phyloP scores from a whole-genome alignment of 1,140 invertebrate species.

The Myzus persicae region DNA sequence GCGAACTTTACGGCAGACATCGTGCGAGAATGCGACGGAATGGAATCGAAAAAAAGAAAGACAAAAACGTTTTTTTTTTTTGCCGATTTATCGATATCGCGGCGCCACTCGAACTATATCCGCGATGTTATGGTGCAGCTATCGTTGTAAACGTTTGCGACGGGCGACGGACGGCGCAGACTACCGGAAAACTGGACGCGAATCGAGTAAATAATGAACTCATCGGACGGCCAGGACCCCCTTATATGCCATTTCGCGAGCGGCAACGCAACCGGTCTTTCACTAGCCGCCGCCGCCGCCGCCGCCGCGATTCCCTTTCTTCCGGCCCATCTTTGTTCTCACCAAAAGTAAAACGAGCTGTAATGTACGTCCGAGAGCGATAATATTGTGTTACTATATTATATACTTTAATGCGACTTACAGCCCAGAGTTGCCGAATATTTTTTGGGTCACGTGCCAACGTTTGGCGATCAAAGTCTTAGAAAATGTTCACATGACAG shows the following conservation, averaged over 20 bases:
- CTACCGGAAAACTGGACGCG: not conserved
- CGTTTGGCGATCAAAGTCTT: not conserved
- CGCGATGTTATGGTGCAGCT: not conserved
- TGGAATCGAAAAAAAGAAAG: no score
- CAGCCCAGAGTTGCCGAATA: not conserved
- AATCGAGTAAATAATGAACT: conserved; percentile 36
- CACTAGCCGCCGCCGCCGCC: not conserved
- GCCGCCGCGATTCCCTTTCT: conserved; percentile 23
- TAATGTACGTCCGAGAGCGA: not conserved
- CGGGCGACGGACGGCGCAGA: not conserved
- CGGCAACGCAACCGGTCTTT: conserved; percentile 39
- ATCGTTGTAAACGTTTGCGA: not conserved
- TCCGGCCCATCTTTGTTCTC: conserved; percentile 42
- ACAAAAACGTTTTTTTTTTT: not conserved
- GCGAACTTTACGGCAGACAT: conserved; percentile 33
- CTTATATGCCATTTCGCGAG: conserved; percentile 51
- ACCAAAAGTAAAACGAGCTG: conserved; percentile 21
- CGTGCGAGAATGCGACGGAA: not conserved
- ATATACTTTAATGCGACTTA: not conserved
- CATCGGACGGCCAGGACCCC: not conserved
- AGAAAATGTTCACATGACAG: no score
- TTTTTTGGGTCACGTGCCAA: not conserved
- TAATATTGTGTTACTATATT: not conserved
- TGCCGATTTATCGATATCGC: not conserved
- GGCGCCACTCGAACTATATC: not conserved